These are phyloP conservation scores for Parazoanthus darwini DNA, from an alignment of 92 coral and sea anemone species.

Conservation along the genomic window DNA sequence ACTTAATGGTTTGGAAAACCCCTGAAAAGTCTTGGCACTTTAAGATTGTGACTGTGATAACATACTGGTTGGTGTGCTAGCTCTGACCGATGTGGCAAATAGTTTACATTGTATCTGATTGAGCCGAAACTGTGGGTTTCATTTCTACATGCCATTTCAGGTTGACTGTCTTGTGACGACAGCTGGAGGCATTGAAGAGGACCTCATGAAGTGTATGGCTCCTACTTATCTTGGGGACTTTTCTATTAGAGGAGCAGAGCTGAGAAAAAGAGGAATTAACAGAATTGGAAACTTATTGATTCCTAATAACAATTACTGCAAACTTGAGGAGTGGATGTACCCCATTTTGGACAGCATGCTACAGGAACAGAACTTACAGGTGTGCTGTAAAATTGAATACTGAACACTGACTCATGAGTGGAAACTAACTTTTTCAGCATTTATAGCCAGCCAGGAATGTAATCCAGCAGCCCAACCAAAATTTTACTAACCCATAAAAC, in stretches of 20 bases:
- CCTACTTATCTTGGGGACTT: constrained; percentile 93
- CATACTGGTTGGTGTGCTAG: too few species aligned
- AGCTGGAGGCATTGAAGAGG: constrained; percentile 97
- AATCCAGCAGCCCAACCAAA: too few species aligned
- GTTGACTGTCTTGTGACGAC: constrained; percentile 90
- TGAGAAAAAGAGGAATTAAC: constrained; percentile 82
- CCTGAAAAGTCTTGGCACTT: too few species aligned
- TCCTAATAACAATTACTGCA: constrained; percentile 88
- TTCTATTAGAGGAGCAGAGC: constrained; percentile 67
- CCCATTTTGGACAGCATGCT: constrained; percentile 86
- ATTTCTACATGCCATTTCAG: constrained; percentile 33
- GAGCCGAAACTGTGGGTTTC: background rate
- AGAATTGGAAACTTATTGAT: constrained; percentile 91
- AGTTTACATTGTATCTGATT: background rate
- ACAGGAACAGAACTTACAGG: constrained; percentile 75
- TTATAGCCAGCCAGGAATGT: too few species aligned
- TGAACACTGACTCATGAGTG: background rate
- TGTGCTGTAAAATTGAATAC: background rate
- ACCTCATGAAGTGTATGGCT: constrained; percentile 89
- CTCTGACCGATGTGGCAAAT: too few species aligned
- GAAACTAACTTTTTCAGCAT: too few species aligned
- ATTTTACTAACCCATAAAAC: too few species aligned
- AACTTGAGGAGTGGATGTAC: constrained; percentile 83
- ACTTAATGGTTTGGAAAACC: too few species aligned
- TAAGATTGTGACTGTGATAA: too few species aligned